These are phyloP conservation scores for Creontiades dilutus DNA, from an alignment of 2,888 invertebrate species.

Conservation along the genomic window DNA sequence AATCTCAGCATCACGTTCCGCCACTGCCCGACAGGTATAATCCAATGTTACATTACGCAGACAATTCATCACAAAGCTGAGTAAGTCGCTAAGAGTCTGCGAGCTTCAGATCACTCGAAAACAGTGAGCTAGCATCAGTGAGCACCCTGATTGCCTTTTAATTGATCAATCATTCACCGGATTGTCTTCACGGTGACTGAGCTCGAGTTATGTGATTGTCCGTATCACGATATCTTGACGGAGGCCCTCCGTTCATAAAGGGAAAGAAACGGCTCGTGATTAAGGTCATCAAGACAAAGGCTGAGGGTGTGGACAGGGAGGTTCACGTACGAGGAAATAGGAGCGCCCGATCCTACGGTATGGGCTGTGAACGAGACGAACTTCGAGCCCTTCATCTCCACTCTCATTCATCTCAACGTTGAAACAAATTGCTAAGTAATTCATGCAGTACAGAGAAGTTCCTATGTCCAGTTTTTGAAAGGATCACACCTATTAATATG, in stretches of 20 bases:
- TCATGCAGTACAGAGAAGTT: no score
- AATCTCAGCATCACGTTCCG: no score
- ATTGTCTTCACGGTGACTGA: conserved; percentile 39
- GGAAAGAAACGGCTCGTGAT: conserved; percentile 46
- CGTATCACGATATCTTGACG: conserved; percentile 29
- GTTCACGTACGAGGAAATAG: conserved; percentile 43
- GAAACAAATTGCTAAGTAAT: no score
- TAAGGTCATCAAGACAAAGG: conserved; percentile 56
- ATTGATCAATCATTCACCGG: conserved; percentile 45
- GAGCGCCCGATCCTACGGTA: conserved; percentile 42
- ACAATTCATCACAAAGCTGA: no score
- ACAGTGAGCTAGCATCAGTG: not conserved
- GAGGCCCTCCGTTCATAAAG: not conserved
- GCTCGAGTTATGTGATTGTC: conserved; percentile 6
- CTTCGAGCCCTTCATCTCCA: conserved; percentile 11
- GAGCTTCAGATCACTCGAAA: no score
- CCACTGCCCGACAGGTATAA: no score
- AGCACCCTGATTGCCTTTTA: not conserved
- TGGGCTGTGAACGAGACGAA: conserved; percentile 6
- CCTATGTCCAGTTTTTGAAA: no score
- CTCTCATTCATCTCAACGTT: no score
- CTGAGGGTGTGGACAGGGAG: conserved; percentile 42
- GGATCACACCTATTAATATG: no score
- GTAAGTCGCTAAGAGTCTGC: no score
- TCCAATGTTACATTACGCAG: no score